Base-by-base conservation (phyloP, 2,797 vertebrate species). In the Tarsius wallacei region DNA sequence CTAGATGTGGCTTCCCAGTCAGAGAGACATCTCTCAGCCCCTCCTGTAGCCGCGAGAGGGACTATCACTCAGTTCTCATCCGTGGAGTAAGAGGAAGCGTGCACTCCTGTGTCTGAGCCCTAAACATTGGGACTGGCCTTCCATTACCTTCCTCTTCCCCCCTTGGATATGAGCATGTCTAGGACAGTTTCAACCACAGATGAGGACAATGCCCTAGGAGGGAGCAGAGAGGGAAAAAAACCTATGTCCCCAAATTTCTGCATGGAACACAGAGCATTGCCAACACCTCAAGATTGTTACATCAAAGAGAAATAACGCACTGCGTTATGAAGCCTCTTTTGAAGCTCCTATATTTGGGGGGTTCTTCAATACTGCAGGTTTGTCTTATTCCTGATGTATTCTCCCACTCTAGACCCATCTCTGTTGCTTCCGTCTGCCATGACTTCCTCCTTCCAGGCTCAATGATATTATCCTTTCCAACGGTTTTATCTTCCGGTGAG, bases 191-290 rank as follows among this genome's bases (percentile, higher is more conserved):
- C 57, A 16, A 17, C 68, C 15, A 1, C 5, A 24, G 12, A 42
- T 17, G 2, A 33, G 66, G 63, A 91, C 13, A 24, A 21, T 12
- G 19, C 21, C 53, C 9, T 1, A 12, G 57, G 6, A 42, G 31
- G 47, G 0, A 9, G 53, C 53, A 57, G 78, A 61, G 21, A 51
- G 3, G 57, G 77, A 5, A 36, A 81, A 68, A 36, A 5, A 28
- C 17, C 1, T 0, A 11, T 4, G 4, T 19, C 6, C 42, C 57
- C 17, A 19, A 71, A 24, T 3, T n/a, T 51, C 22, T 3, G 2
- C 15, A 0, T 5, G 15, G 33, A 66, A 6, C 77, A 74, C 42
- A 71, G 55, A 53, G 9, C 51, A 2, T 0, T 0, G 5, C 4
- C 68, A 36, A 6, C 28, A 5, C 15, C 55, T 24, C 0, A 7